Evolutionary conservation across 2,113 vertebrate species (phyloP), one percentile per base, ranked within the genome.

Genomic region (Glareola pratincola): DNA sequence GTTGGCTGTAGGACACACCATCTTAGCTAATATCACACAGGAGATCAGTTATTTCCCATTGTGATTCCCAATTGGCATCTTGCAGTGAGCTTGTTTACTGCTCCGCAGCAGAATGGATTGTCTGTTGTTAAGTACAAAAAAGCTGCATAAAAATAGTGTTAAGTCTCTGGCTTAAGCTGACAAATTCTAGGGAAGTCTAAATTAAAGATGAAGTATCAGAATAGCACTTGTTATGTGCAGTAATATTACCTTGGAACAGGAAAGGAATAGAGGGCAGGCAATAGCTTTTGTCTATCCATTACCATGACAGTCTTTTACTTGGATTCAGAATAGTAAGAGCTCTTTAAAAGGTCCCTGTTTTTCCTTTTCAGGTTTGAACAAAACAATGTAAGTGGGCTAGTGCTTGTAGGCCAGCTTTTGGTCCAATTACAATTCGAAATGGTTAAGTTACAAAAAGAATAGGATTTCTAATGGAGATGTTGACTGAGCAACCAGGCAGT

Each of bases 41-140:
- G 94, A 97, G 93, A 97, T 95, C 93, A 89, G 93, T 94, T 94
- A 78, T 97, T 97, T 97, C 96, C 97, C 87, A 88, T 96, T 71
- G 92, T 82, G 95, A 93, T 88, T 97, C 95, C 94, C 92, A 53
- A 45, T 23, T 87, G 95, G 85, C 88, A 92, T 92, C 81, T 92
- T 75, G 77, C 85, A 90, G 95, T 91, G 92, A 97, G 88, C 88
- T 96, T 98, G 94, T 97, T 97, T 97, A 97, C 83, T 79, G 48
- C 90, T 93, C 82, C 0, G 0, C 32, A 91, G 66, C 57, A 94
- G 88, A 94, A 90, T 63, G 60, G 76, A 93, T 93, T 82, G 71
- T 80, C 72, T 97, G 79, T 57, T 0, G 7, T 88, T 95, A 94
- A 89, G 85, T 45, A 90, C 48, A 88, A 88, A 92, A 97, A 84